Evolutionary conservation across 2,888 invertebrate genomes (phyloP), one percentile per base, ranked within the genome.

Genomic region (Scaptomyza reducta): DNA sequence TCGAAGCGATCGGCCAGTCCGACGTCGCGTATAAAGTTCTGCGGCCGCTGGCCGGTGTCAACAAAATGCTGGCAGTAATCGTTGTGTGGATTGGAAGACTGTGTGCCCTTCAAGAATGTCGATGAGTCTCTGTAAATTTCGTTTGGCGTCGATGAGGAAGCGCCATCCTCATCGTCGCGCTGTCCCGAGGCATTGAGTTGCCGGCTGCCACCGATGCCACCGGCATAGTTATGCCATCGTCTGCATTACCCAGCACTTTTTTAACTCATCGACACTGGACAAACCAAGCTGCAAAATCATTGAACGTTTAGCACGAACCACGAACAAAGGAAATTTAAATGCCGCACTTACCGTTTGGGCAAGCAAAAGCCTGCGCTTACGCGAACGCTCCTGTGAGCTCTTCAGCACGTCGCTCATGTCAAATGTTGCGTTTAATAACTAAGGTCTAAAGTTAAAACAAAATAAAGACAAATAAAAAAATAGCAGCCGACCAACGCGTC

Each of bases 11-110:
- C 98, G 0, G 98, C 98, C 6, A 99, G 93, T 3, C 98, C 99
- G 3, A 98, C 98, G 90, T 99, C 99, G 33, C 99, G 93, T 82
- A 99, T 99, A 91, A 98, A 99, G 92, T 99, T 99, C 92, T 99
- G 99, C 0, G 99, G 99, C 62, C 99, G 92, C 90, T 99, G 98
- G 0, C n/a, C 99, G 0, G 98, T 98, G 92, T 99, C 99, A 9
- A 99, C 98, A 92, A 98, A 99, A 92, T 99, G 98, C 91, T 99
- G 99, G 91, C 98, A 99, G 92, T 99, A 99, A 92, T 99, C 99
- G 92, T 99, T 99, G 92, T 99, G 99, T 0, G 99, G 99, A 92
- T 99, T 99, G 4, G 98, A 98, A 49, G 98, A 98, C 91, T 99
- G 99, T 4, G 98, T 99, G 11, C 98, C 98, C 97, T 98, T 98